Conservation (phyloP, 2,797 vertebrate species). For the Kryptolebias ocellatus region DNA sequence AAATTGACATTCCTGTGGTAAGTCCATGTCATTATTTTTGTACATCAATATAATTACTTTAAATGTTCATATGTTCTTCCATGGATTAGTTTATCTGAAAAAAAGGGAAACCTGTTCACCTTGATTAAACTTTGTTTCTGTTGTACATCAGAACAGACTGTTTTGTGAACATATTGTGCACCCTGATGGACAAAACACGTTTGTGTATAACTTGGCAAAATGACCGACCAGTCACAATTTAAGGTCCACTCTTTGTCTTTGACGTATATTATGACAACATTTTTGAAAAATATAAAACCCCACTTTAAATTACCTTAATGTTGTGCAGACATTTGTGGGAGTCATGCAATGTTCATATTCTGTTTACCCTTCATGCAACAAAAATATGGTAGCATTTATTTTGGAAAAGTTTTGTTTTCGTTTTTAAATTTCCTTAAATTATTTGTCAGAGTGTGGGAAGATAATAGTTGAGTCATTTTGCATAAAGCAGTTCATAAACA, state of each 20-base stretch:
- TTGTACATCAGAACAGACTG: neutral
- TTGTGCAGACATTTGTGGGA: rapidly evolving
- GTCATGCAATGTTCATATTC: neutral
- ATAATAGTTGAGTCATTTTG: too few species aligned
- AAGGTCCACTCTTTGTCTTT: neutral
- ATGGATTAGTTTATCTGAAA: neutral
- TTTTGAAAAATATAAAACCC: neutral
- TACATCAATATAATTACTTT: neutral
- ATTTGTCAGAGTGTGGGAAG: neutral
- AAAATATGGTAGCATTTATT: too few species aligned
- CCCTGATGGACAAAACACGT: neutral
- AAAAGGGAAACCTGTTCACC: neutral
- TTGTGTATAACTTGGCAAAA: neutral
- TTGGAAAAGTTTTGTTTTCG: too few species aligned
- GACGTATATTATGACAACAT: neutral
- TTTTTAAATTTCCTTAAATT: neutral
- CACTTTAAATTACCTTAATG: neutral
- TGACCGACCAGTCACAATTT: neutral
- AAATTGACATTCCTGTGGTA: neutral
- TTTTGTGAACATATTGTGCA: neutral
- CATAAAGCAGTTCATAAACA: too few species aligned
- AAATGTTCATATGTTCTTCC: neutral
- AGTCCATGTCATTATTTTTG: neutral
- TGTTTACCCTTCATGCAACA: neutral
- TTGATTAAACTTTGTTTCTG: neutral